phyloP scores from a whole-genome alignment of 2,113 vertebrate species.

The Oreotrochilus melanogaster region DNA sequence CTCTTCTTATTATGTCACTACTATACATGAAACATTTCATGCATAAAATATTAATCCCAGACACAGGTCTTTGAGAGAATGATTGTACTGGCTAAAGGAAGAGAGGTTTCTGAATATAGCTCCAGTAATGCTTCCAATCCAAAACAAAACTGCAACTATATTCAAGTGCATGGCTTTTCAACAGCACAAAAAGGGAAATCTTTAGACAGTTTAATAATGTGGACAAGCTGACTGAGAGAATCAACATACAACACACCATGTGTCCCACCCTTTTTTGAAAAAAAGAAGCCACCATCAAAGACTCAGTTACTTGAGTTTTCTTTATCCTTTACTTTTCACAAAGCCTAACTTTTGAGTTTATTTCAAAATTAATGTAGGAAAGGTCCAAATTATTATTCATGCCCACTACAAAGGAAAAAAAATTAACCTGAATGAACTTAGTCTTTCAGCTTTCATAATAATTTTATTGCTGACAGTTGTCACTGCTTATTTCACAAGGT shows the following conservation, averaged over 20 bases:
- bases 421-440: not conserved
- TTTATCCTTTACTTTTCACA: not conserved
- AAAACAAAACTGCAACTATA: not conserved
- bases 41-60: slow-evolving; percentile 71
- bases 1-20: slow-evolving; percentile 77
- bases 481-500: not conserved
- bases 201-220: not conserved
- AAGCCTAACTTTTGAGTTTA: not conserved
- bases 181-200: not conserved
- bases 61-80: slow-evolving; percentile 29
- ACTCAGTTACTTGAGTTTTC: not conserved
- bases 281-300: not conserved
- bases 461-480: not conserved
- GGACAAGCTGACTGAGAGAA: not conserved
- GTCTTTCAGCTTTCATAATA: not conserved
- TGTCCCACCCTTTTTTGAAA: not conserved
- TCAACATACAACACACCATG: not conserved
- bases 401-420: not conserved
- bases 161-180: not conserved
- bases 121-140: not conserved
- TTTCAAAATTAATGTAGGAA: not conserved
- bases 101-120: slow-evolving; percentile 3
- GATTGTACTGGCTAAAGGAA: slow-evolving; percentile 27
- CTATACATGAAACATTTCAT: slow-evolving; percentile 68
- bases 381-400: not conserved